A percentile compares a stretch with the other conserved stretches of the same genome.
Evolutionary conservation across 2,888 invertebrate genomes (phyloP).

Genomic region (Punctoribates punctum): DNA sequence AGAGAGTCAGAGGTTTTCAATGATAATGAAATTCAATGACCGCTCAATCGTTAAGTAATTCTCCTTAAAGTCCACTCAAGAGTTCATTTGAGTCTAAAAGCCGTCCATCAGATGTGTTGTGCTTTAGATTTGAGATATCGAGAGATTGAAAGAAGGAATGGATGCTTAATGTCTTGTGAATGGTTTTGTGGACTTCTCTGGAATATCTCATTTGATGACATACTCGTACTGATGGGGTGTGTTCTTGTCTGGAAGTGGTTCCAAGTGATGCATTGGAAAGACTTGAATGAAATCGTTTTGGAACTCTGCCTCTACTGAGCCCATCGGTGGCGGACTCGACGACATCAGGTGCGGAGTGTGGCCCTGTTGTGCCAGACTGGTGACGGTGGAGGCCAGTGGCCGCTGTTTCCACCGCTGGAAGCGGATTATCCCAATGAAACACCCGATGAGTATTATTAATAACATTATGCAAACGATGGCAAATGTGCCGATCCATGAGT

Average conservation of each 20-base stretch:
- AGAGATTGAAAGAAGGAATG: not conserved
- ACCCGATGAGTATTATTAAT: slow-evolving; percentile 33
- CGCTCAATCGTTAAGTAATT: not conserved
- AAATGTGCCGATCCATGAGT: slow-evolving; percentile 40
- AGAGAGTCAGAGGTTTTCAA: not conserved
- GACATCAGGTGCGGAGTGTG: slow-evolving; percentile 23
- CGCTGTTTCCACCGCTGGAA: slow-evolving; percentile 37
- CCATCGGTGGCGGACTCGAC: slow-evolving; percentile 41
- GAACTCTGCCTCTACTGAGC: slow-evolving; percentile 42
- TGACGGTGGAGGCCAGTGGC: slow-evolving; percentile 28
- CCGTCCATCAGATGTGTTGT: too few relatives aligned
- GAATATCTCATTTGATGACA: slow-evolving; percentile 23
- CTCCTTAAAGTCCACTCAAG: not conserved
- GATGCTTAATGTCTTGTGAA: not conserved
- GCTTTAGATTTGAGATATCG: too few relatives aligned
- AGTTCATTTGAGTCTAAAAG: too few relatives aligned
- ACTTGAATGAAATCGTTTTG: slow-evolving; percentile 43
- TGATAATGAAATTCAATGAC: not conserved
- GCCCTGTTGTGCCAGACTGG: not conserved
- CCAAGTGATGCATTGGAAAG: slow-evolving; percentile 43
- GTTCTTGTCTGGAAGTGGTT: slow-evolving; percentile 44
- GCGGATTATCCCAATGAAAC: slow-evolving; percentile 35
- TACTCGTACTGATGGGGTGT: slow-evolving; percentile 23
- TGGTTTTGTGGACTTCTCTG: not conserved
- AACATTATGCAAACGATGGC: slow-evolving; percentile 36